Base-by-base conservation (phyloP, 2,113 vertebrate genomes). In the Channa maculata region DNA sequence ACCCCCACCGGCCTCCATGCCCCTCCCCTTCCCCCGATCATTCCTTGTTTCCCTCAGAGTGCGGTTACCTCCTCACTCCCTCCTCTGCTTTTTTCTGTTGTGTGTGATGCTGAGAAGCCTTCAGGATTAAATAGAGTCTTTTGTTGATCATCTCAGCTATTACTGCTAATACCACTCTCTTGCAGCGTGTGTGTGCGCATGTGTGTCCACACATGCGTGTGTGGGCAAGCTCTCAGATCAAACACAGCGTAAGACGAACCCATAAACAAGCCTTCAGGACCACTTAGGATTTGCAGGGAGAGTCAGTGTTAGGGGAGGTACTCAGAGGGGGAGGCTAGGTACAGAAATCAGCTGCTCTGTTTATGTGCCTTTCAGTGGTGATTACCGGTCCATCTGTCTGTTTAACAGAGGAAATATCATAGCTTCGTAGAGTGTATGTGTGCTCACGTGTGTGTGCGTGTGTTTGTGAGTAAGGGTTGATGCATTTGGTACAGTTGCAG, bases 261-360 rank as follows among this genome's bases (percentile, higher is more conserved):
- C 92, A 91, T 96, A 96, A 91, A 96, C 95, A 97, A 94, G 66
- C 94, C 86, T 96, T 97, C 95, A 96, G 93, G 95, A 94, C 75
- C 94, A 96, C 85, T 97, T 96, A 96, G 85, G 77, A 1, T 81
- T 91, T 80, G 72, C 65, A 59, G 64, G 75, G 63, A 75, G 75
- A 87, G 79, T 70, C 49, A n/a, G 75, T 64, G 82, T 73, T 79
- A 80, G 65, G 79, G 73, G 39, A 41, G 85, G 51, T 2, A 0
- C 1, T 2, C 1, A 86, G 81, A 88, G 79, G 83, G 87, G 87
- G 79, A 79, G 80, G 85, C 72, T 49, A 71, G 81, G 84, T 93
- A 93, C 41, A 82, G 89, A 95, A 96, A 94, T 93, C 92, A 94
- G 92, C 86, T 88, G 69, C 79, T 46, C 72, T 96, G 96, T 96